Conservation (phyloP, 2,888 invertebrate genomes). For the Chydorus sphaericus region DNA sequence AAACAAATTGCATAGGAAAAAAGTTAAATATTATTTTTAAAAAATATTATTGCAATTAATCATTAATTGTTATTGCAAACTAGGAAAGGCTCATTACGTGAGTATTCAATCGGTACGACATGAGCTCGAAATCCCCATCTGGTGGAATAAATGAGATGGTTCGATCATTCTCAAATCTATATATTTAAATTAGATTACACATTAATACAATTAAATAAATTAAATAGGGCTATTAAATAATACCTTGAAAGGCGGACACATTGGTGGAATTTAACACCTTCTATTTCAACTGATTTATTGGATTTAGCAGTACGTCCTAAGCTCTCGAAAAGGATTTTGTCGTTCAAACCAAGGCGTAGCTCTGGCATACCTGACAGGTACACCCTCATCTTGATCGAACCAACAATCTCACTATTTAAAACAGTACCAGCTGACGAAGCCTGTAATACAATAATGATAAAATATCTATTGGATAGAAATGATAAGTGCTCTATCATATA, state of each 20-base stretch:
- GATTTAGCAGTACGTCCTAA: constrained; percentile 86
- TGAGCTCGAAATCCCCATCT: constrained; percentile 96
- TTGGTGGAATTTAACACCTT: constrained; percentile 98
- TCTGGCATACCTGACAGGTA: constrained; percentile 98
- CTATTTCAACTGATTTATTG: constrained; percentile 82
- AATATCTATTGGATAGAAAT: neutral
- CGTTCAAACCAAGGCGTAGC: constrained; percentile 84
- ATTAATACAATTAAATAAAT: neutral
- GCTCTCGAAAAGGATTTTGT: constrained; percentile 94
- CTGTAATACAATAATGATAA: constrained; percentile 21
- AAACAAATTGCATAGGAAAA: neutral
- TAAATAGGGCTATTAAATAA: neutral
- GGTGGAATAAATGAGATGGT: constrained; percentile 98
- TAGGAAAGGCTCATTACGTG: constrained; percentile 48
- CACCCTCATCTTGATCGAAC: constrained; percentile 96
- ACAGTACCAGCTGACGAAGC: constrained; percentile 95
- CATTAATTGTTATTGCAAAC: constrained; percentile 1
- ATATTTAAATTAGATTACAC: neutral
- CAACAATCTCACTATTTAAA: constrained; percentile 91
- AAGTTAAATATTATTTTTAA: too few species aligned
- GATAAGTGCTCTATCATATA: constrained; percentile 24
- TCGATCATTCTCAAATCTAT: constrained; percentile 81
- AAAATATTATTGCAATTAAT: neutral
- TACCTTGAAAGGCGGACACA: constrained; percentile 81
- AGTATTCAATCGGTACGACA: constrained; percentile 93